These are phyloP conservation scores for Bellardia bayeri DNA, from an alignment of 2,888 invertebrate species.

Conservation along the genomic window DNA sequence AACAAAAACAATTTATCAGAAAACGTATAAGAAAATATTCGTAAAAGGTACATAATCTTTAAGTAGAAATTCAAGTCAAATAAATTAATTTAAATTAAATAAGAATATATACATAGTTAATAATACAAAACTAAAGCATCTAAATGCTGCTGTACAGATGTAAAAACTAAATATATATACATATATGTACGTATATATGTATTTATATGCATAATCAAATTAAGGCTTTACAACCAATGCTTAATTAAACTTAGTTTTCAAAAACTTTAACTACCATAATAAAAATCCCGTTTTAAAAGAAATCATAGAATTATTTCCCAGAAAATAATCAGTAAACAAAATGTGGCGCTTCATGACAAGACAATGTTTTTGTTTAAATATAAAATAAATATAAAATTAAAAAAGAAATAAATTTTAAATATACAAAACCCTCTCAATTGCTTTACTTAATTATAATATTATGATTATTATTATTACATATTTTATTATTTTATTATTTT, in stretches of 20 bases:
- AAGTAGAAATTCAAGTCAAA: slow-evolving; percentile 45
- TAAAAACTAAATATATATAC: no score
- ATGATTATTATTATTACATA: slow-evolving; percentile 1
- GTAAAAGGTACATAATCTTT: slow-evolving; percentile 61
- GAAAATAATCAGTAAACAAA: slow-evolving; percentile 30
- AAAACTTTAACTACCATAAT: slow-evolving; percentile 22
- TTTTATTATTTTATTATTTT: no score
- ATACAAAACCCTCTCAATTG: slow-evolving; percentile 2
- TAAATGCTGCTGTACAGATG: slow-evolving; percentile 12
- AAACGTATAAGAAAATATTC: slow-evolving; percentile 14
- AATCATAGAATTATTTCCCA: neutral
- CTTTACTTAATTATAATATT: slow-evolving; percentile 33
- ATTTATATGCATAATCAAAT: neutral
- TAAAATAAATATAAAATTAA: neutral
- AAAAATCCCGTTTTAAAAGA: slow-evolving; percentile 4
- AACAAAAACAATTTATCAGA: slow-evolving; percentile 41
- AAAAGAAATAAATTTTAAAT: slow-evolving; percentile 13
- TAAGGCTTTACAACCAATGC: slow-evolving; percentile 47
- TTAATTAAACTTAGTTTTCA: slow-evolving; percentile 50
- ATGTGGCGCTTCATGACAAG: slow-evolving; percentile 48
- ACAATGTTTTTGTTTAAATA: slow-evolving; percentile 4
- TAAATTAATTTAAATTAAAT: slow-evolving; percentile 12
- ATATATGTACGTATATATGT: neutral
- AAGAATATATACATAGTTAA: neutral
- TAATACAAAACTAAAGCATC: neutral